A percentile compares a stretch with the other conserved stretches of the same genome.
Evolutionary conservation across 2,888 invertebrate species (phyloP).

Genomic region (Drosophila helvetica): DNA sequence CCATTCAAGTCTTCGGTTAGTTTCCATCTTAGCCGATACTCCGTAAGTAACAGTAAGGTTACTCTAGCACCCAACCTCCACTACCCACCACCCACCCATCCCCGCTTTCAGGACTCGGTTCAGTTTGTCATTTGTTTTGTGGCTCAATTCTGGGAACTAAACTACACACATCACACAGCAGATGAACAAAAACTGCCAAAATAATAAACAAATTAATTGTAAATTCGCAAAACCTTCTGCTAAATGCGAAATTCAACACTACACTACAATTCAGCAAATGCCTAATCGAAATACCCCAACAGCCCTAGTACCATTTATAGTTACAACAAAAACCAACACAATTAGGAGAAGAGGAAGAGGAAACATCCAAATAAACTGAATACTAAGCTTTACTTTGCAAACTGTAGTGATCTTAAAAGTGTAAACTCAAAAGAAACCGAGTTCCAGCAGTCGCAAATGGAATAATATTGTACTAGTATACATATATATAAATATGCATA

Average conservation of each 20-base stretch:
- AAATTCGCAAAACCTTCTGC: slow-evolving; percentile 26
- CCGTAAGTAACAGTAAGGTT: slow-evolving; percentile 28
- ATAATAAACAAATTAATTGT: slow-evolving; percentile 35
- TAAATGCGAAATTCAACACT: slow-evolving; percentile 22
- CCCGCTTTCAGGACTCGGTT: slow-evolving; percentile 19
- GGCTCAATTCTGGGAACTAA: slow-evolving; percentile 24
- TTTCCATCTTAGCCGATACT: slow-evolving; percentile 21
- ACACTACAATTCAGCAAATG: slow-evolving; percentile 23
- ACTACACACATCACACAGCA: slow-evolving; percentile 37
- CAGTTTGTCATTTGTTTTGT: slow-evolving; percentile 17
- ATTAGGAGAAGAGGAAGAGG: slow-evolving; percentile 16
- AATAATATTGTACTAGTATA: slow-evolving; percentile 26
- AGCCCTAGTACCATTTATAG: slow-evolving; percentile 14
- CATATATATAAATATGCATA: slow-evolving; percentile 4
- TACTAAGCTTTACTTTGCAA: slow-evolving; percentile 76
- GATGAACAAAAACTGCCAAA: slow-evolving; percentile 49
- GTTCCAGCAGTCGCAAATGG: slow-evolving; percentile 33
- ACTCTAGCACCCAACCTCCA: slow-evolving; percentile 13
- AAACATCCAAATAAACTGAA: slow-evolving; percentile 51
- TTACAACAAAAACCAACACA: slow-evolving; percentile 14
- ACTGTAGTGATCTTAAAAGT: slow-evolving; percentile 62
- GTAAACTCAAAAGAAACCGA: slow-evolving; percentile 10
- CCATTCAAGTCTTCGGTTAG: slow-evolving; percentile 12
- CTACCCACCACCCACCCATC: slow-evolving; percentile 8
- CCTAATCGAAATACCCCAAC: background rate